Evolutionary conservation across 2,797 vertebrate genomes (phyloP), one percentile per base, ranked within the genome.

Genomic region (Sebastes iracundus): DNA sequence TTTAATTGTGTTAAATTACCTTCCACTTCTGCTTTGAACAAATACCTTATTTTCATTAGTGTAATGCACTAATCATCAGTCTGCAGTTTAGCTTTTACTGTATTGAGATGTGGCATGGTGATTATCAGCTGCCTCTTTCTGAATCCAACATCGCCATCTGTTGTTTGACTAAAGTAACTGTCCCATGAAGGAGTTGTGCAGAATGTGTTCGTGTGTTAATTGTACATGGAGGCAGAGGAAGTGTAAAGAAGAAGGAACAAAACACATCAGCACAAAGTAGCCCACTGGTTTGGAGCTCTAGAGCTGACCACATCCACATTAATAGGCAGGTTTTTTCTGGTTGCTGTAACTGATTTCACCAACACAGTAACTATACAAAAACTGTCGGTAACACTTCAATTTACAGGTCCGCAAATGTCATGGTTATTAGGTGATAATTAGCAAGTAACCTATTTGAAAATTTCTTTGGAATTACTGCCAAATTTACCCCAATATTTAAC

Each of bases 111-210:
- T 30, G 6, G 28, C 7, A 46, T 30, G 25, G 6, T 28, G 64
- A 64, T 10, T 2, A 32, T 23, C 3, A 23, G 9, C 12, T 61
- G 12, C 2, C 7, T 68, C 60, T 76, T 71, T 69, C 52, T 72
- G 1, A 69, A 79, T 79, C 12, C 69, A 80, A 92, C 81, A 90
- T 22, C 49, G 80, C 91, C 94, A 87, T 74, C 93, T 95, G 84
- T 32, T 87, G 90, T 90, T 61, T 46, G 13, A 46, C 10, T 33
- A 0, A 42, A 75, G 75, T 9, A 71, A 42, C 62, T 70, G 73
- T 68, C 58, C 5, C 30, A 38, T 2, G 23, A 20, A 22, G 69
- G 2, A 42, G 23, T 9, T 28, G 25, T 28, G 35, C 23, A 28
- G 4, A 11, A 67, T 12, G 4, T 33, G 28, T 46, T 46, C 0